phyloP scores from a whole-genome alignment of 2,113 vertebrate species.

The Hystrix cristata region DNA sequence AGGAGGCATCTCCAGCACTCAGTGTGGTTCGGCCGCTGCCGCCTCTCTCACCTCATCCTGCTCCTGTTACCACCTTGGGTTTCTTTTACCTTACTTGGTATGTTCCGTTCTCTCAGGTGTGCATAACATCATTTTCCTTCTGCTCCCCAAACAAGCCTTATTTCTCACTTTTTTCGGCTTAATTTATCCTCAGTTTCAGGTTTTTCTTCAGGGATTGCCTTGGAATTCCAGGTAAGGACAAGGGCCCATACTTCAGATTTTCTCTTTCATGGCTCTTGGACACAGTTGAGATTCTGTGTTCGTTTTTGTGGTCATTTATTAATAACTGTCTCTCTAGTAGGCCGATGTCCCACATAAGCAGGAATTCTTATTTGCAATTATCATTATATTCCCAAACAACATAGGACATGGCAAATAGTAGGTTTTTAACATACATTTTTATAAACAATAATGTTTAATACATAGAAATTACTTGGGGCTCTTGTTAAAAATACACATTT shows the following conservation, averaged over 20 bases:
- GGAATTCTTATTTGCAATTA: background rate
- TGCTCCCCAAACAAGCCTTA: background rate
- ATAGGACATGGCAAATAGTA: background rate
- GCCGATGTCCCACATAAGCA: background rate
- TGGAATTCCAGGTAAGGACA: background rate
- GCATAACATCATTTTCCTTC: background rate
- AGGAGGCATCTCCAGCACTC: background rate
- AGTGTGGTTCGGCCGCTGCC: background rate
- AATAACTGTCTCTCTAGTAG: background rate
- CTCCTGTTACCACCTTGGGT: background rate
- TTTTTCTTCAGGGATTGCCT: background rate
- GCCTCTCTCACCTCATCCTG: background rate
- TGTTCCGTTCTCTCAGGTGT: background rate
- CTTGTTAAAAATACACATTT: background rate
- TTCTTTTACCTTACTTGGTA: background rate
- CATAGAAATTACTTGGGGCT: background rate
- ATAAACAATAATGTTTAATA: background rate
- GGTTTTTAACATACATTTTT: background rate
- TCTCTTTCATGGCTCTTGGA: background rate
- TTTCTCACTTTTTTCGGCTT: background rate
- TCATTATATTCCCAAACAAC: background rate
- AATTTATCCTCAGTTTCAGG: background rate
- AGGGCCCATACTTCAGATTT: background rate
- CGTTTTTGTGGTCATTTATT: background rate
- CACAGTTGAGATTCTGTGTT: background rate